Evolutionary conservation across 2,888 invertebrate genomes (phyloP), one percentile per base, ranked within the genome.

Genomic region (Cerceris ruficornis): DNA sequence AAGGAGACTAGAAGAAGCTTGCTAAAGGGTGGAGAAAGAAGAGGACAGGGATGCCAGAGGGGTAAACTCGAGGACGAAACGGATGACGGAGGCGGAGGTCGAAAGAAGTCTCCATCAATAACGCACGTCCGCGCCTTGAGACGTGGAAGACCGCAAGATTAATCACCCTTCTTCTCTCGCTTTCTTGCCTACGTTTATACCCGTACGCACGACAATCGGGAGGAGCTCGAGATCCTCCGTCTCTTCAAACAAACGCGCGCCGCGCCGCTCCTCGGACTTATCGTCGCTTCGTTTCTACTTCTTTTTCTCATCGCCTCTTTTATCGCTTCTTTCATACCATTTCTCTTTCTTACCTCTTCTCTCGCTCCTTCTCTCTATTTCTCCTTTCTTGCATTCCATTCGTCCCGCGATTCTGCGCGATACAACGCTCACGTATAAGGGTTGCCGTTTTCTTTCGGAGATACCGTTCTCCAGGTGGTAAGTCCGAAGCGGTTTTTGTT

Each of bases 81-180:
- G 69, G 39, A 81, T 62, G 76, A 75, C 77, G 77, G 77, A 80
- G 85, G 84, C 71, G 87, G 86, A 88, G 87, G 85, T 82, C 88
- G 88, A 91, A 92, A 91, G 91, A 91, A 92, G 90, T 92, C 91
- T 91, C 92, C 92, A 92, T 92, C 92, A 92, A 92, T 92, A 92
- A 92, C 92, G 90, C 91, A 91, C 90, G 91, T 92, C 92, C 90
- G 88, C 91, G 91, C 90, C 91, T 91, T 87, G 89, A 91, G 92
- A 92, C 91, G 90, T 91, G 89, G 91, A 92, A 91, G 92, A 92
- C 92, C 92, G 88, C 90, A 92, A 92, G 92, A 92, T 92, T 92
- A 92, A 92, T 92, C 91, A 92, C 91, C 90, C 90, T 90, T 90
- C 90, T 91, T 90, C 90, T 90, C 87, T 86, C 87, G 86, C 88